Conservation (phyloP, 2,888 invertebrate species). For the Rhagonycha fulva region DNA sequence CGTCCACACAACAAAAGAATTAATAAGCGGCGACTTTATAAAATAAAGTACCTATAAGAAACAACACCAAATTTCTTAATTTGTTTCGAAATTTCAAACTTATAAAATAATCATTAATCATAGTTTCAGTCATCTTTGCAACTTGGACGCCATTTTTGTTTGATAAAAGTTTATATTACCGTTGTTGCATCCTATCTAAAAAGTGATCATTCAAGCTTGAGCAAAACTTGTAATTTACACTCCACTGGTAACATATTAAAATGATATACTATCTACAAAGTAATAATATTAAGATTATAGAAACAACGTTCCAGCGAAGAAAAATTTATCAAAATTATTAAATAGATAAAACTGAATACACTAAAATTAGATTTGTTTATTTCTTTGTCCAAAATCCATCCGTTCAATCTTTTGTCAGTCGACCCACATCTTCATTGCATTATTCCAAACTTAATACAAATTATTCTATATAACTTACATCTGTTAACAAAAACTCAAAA, state of each 20-base stretch:
- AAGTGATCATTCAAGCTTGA: neutral
- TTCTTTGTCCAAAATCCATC: neutral
- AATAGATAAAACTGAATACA: constrained; percentile 12
- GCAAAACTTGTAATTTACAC: neutral
- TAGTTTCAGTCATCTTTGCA: neutral
- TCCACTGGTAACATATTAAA: neutral
- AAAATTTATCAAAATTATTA: constrained; percentile 10
- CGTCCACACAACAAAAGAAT: constrained; percentile 28
- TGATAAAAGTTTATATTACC: neutral
- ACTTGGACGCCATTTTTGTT: neutral
- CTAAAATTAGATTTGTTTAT: constrained; percentile 12
- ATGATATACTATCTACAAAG: neutral
- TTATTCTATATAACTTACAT: neutral
- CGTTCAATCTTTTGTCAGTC: neutral
- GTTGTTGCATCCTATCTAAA: neutral
- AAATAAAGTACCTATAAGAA: constrained; percentile 21
- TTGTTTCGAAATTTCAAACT: constrained; percentile 10
- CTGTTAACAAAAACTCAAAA: neutral
- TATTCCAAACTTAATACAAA: neutral
- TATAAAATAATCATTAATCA: constrained; percentile 3
- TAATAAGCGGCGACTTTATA: constrained; percentile 24
- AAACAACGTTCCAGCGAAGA: neutral
- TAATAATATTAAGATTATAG: constrained; percentile 1
- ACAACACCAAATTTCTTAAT: constrained; percentile 28
- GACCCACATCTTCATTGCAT: neutral